phyloP scores from a whole-genome alignment of 2,888 invertebrate species.

The Mesochorus sp. region DNA sequence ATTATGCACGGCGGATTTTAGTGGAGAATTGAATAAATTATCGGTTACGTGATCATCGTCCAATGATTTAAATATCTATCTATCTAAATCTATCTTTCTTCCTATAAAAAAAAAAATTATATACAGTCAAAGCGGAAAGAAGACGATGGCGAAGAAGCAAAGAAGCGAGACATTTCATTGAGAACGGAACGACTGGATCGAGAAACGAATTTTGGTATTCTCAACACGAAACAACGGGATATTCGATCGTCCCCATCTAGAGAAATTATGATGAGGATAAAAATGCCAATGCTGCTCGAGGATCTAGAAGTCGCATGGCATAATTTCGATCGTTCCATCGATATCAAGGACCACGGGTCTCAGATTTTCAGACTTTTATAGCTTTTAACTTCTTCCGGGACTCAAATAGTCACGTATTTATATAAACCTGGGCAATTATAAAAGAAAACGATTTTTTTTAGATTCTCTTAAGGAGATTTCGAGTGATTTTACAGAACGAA shows the following conservation, averaged over 20 bases:
- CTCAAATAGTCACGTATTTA: too few relatives aligned
- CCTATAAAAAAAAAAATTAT: background rate
- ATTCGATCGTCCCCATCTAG: conserved; percentile 79
- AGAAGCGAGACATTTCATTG: conserved; percentile 69
- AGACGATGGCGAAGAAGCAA: conserved; percentile 68
- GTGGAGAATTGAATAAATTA: conserved; percentile 2
- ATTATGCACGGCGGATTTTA: background rate
- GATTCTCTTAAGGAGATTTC: background rate
- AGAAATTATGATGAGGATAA: conserved; percentile 78
- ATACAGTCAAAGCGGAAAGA: background rate
- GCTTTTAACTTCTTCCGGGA: too few relatives aligned
- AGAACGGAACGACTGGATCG: conserved; percentile 77
- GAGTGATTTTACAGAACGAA: too few relatives aligned
- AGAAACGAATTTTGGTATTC: conserved; percentile 79
- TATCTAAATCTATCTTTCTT: background rate
- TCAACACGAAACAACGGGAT: conserved; percentile 75
- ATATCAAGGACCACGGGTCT: conserved; percentile 82
- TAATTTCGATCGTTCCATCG: conserved; percentile 82
- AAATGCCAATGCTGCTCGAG: conserved; percentile 79
- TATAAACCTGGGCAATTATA: too few relatives aligned
- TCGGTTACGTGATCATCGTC: background rate
- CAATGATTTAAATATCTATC: background rate
- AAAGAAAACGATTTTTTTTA: background rate
- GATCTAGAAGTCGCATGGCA: conserved; percentile 81
- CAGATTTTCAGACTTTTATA: background rate